Evolutionary conservation across 2,797 vertebrate genomes (phyloP).

Genomic region (Oophaga sylvatica): DNA sequence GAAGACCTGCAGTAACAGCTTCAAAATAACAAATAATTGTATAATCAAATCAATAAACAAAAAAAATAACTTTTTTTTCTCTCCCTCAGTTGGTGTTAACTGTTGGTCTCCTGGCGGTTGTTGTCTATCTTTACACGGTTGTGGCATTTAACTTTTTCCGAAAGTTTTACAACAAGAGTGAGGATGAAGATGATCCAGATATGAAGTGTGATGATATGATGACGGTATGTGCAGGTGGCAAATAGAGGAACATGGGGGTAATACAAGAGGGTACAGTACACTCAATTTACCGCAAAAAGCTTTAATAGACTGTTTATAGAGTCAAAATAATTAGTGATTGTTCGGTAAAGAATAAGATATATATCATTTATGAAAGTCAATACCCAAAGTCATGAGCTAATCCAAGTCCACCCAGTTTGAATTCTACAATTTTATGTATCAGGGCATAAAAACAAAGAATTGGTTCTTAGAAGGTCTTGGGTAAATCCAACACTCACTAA

Average conservation of each 20-base stretch:
- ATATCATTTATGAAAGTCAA: too few species aligned
- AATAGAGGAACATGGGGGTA: not conserved
- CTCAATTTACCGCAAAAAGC: not conserved
- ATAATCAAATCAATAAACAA: not conserved
- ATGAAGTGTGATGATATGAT: conserved; percentile 99
- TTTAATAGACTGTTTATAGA: not conserved
- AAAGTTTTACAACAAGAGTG: conserved; percentile 99
- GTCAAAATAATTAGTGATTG: not conserved
- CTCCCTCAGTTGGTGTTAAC: conserved; percentile 88
- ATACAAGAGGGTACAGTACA: not conserved
- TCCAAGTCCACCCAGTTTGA: too few species aligned
- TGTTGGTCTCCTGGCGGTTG: conserved; percentile 92
- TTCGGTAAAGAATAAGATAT: too few species aligned
- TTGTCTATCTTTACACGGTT: conserved; percentile 97
- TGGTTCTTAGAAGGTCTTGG: too few species aligned
- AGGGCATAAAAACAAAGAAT: too few species aligned
- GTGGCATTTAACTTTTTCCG: conserved; percentile 99
- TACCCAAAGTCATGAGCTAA: too few species aligned
- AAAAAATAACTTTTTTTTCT: not conserved
- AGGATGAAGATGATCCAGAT: conserved; percentile 93
- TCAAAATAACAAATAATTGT: too few species aligned
- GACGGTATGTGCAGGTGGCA: conserved; percentile 78
- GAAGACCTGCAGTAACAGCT: too few species aligned
- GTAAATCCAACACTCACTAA: too few species aligned
- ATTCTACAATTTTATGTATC: too few species aligned